Evolutionary conservation across 2,797 vertebrate species (phyloP), one percentile per base, ranked within the genome.

Genomic region (Triplophysa yarkandensis): DNA sequence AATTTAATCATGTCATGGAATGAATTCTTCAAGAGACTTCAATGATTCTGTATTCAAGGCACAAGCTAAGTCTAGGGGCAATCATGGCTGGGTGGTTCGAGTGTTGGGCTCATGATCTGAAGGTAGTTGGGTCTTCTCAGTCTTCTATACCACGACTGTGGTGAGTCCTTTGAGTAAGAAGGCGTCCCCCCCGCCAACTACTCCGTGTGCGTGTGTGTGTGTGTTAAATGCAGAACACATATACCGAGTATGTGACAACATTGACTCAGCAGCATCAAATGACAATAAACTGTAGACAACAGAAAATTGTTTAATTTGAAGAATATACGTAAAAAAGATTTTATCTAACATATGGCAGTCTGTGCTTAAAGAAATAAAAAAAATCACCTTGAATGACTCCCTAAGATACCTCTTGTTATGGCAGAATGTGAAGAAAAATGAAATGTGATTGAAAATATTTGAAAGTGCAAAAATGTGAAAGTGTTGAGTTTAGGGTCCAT

Each of bases 271-370:
- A n/a, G 14, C 5, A 17, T n/a, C 6, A 4, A 27, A 41, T 17
- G 2, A 21, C 27, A 32, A 43, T 41, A 44, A 16, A 32, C 2
- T n/a, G n/a, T n/a, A n/a, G n/a, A 70, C 21, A 39, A n/a, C 9
- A 52, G 30, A 52, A 23, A 16, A 25, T 0, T 23, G 7, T 52
- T 52, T 4, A 21, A 52, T 36, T 17, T 21, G 30, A 30, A 6
- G 30, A 36, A 11, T 36, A 3, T 44, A 13, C 17, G 30, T 52
- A 54, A 25, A 55, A n/a, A 0, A 4, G 13, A 16, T 2, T 16
- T 44, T 11, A 58, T 30, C 2, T 52, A 41, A 41, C 21, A 41
- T 52, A 50, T 30, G 54, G 54, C 68, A 70, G 68, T 60, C 30
- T 46, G 25, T 58, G 27, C 54, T 69, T 58, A 9, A 11, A 58